Percentiles rank a stretch among this genome's conserved stretches.
phyloP scores from a whole-genome alignment of 1,140 invertebrate species.

The Amphibalanus amphitrite region DNA sequence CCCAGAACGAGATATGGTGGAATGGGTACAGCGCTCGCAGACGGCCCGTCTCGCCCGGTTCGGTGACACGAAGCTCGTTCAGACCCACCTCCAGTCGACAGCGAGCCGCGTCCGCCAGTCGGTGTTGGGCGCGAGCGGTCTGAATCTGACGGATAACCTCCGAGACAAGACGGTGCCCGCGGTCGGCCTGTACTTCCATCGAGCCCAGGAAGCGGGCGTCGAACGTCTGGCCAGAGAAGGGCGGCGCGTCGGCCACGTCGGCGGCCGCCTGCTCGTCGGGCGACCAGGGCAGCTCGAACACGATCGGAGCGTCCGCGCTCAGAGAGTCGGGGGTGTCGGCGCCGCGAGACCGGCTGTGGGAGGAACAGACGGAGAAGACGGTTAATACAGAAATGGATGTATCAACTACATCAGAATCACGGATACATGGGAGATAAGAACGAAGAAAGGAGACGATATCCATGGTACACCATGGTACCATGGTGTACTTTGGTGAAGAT shows the following conservation, averaged over 20 bases:
- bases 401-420: too few species aligned
- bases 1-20: background rate
- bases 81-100: background rate
- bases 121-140: background rate
- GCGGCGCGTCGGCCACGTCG: background rate
- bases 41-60: conserved; percentile 24
- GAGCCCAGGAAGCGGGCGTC: conserved; percentile 13
- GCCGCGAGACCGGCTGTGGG: background rate
- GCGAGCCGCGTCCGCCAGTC: background rate
- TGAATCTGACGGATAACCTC: background rate
- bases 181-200: conserved; percentile 12
- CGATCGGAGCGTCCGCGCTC: background rate
- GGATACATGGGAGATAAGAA: too few species aligned
- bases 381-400: too few species aligned
- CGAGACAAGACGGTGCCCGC: conserved; percentile 8
- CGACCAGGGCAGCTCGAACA: conserved; percentile 2
- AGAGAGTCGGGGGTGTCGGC: background rate
- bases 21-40: background rate
- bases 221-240: background rate
- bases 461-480: too few species aligned
- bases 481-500: too few species aligned
- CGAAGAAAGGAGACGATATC: too few species aligned
- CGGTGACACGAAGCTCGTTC: background rate
- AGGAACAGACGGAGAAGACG: too few species aligned
- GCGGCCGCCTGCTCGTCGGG: background rate